Evolutionary conservation across 1,140 invertebrate genomes (phyloP).

Genomic region (Asobara japonica): DNA sequence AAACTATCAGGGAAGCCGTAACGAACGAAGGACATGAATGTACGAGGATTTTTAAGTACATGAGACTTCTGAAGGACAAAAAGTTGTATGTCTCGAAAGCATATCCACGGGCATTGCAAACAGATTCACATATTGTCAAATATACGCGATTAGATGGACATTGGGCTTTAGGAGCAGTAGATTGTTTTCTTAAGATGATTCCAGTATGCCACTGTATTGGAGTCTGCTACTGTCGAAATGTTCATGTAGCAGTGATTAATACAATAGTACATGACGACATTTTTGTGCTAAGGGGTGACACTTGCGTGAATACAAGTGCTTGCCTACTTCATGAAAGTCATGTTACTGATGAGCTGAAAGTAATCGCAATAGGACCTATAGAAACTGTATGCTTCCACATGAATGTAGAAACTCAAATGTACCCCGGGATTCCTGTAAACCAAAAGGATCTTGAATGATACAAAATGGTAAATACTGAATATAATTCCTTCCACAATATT

Average conservation of each 20-base stretch:
- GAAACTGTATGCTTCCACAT: background rate
- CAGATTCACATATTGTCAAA: background rate
- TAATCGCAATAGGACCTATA: background rate
- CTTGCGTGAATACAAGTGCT: background rate
- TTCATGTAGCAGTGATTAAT: background rate
- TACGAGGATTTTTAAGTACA: background rate
- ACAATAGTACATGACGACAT: background rate
- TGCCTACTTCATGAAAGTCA: background rate
- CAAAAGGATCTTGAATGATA: background rate
- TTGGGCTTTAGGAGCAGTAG: background rate
- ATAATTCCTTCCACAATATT: too few species aligned
- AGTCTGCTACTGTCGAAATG: background rate
- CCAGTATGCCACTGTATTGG: too few species aligned
- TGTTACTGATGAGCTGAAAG: background rate
- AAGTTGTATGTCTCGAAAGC: background rate
- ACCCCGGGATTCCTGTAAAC: background rate
- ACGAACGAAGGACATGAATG: background rate
- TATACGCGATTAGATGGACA: background rate
- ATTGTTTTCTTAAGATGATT: background rate
- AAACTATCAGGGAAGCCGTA: background rate
- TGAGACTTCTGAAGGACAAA: background rate
- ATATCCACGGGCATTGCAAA: background rate
- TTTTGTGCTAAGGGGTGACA: background rate
- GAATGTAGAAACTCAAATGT: background rate
- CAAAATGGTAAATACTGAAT: too few species aligned